These are phyloP conservation scores for Drosophila novamexicana DNA, from an alignment of 1,140 invertebrate genomes.

Conservation along the genomic window DNA sequence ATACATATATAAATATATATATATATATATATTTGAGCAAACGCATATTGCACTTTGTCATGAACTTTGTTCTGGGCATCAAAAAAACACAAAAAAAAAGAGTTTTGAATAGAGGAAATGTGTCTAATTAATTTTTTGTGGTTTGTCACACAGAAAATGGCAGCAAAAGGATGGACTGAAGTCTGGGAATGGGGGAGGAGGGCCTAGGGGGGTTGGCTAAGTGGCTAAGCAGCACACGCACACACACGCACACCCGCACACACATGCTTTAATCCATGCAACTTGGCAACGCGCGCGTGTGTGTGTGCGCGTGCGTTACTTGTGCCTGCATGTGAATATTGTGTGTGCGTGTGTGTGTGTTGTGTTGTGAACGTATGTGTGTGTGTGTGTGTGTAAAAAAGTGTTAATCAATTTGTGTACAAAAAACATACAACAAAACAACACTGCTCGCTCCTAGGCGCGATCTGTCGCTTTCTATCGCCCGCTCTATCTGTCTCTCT, in stretches of 20 bases:
- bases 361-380: neutral
- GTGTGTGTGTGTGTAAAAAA: slow-evolving; percentile 12
- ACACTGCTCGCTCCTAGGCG: slow-evolving; percentile 40
- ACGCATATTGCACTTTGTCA: slow-evolving; percentile 74
- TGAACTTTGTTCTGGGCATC: slow-evolving; percentile 69
- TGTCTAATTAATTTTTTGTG: neutral
- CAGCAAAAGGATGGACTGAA: neutral
- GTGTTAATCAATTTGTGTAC: neutral
- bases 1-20: neutral
- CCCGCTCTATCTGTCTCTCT: slow-evolving; percentile 5
- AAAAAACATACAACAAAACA: slow-evolving; percentile 39
- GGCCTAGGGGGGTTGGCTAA: neutral
- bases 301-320: slow-evolving; percentile 9
- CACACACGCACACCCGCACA: slow-evolving; percentile 14
- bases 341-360: neutral
- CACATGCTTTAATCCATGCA: neutral
- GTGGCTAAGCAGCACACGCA: neutral
- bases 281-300: slow-evolving; percentile 4
- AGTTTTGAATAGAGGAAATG: slow-evolving; percentile 21
- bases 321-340: neutral
- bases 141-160: slow-evolving; percentile 21
- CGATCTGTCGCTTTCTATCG: slow-evolving; percentile 3
- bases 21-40: slow-evolving; percentile 28
- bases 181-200: neutral
- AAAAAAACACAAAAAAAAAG: slow-evolving; percentile 23